A percentile compares a stretch with the other conserved stretches of the same genome.
Conservation (phyloP, 2,113 vertebrate species). For the Odontesthes bonariensis region DNA sequence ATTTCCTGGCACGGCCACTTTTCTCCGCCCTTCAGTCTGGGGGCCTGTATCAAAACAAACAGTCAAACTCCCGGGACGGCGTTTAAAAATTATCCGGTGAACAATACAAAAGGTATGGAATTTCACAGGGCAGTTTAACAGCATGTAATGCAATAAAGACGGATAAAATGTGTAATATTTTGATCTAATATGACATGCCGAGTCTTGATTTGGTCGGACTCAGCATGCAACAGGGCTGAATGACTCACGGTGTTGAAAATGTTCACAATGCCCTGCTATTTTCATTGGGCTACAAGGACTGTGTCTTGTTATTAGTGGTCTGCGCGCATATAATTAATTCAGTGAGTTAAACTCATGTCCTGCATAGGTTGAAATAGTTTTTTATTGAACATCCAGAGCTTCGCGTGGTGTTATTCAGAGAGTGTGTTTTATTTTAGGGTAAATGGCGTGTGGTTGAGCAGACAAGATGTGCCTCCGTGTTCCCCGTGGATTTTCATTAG, state of each 20-base stretch:
- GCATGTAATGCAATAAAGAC: constrained; percentile 38
- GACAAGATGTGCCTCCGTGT: constrained; percentile 47
- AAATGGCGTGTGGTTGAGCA: constrained; percentile 44
- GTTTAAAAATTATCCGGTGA: constrained; percentile 45
- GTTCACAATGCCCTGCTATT: constrained; percentile 34
- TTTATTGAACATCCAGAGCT: constrained; percentile 8
- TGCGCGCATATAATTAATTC: constrained; percentile 42
- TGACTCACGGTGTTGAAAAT: constrained; percentile 56
- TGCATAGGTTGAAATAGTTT: constrained; percentile 7
- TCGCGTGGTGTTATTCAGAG: constrained; percentile 10
- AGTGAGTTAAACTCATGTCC: constrained; percentile 40
- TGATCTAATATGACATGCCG: constrained; percentile 41
- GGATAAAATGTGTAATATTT: constrained; percentile 31
- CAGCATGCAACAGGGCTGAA: neutral
- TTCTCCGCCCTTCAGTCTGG: constrained; percentile 36
- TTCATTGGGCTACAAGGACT: constrained; percentile 31
- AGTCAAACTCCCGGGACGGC: constrained; percentile 43
- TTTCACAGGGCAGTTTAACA: constrained; percentile 42
- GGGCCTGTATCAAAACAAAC: constrained; percentile 72
- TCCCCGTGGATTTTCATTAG: constrained; percentile 76
- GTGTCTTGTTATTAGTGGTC: constrained; percentile 61
- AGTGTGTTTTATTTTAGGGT: constrained; percentile 36
- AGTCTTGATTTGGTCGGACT: constrained; percentile 54
- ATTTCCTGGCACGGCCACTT: constrained; percentile 70
- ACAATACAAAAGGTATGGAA: constrained; percentile 42